Conservation (phyloP, 2,797 vertebrate species). For the Thalassophryne amazonica region DNA sequence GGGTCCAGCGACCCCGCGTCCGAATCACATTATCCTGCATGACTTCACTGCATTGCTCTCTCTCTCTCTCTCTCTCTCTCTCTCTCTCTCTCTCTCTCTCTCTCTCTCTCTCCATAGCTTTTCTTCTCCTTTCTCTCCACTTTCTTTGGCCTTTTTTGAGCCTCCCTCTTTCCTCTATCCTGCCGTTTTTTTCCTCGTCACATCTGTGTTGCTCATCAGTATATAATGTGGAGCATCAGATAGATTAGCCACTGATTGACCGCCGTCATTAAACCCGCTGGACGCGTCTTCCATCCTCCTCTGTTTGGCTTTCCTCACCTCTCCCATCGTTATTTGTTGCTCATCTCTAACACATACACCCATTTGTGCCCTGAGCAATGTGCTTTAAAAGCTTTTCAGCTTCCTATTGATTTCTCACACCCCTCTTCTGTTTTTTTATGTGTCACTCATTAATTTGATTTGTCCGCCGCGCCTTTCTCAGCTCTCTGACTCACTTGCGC, state of each 20-base stretch:
- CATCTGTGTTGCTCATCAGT: slow-evolving; percentile 32
- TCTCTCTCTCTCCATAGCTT: neutral
- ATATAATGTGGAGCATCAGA: slow-evolving; percentile 31
- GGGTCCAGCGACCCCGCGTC: slow-evolving; percentile 15
- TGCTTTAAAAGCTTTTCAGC: slow-evolving; percentile 54
- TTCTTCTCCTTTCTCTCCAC: neutral
- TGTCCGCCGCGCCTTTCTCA: slow-evolving; percentile 29
- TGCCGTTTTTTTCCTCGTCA: slow-evolving; percentile 12
- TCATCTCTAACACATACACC: slow-evolving; percentile 50
- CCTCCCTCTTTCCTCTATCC: neutral
- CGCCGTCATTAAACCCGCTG: slow-evolving; percentile 45
- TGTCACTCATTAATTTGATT: slow-evolving; percentile 55
- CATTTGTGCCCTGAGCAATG: slow-evolving; percentile 48
- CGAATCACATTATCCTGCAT: slow-evolving; percentile 46
- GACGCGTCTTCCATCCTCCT: slow-evolving; percentile 45
- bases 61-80: neutral
- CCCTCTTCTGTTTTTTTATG: slow-evolving; percentile 16
- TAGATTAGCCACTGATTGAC: slow-evolving; percentile 34
- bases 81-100: neutral
- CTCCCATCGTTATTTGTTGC: slow-evolving; percentile 50
- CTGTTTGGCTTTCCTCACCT: slow-evolving; percentile 40
- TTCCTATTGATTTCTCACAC: slow-evolving; percentile 54
- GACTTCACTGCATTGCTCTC: slow-evolving; percentile 8
- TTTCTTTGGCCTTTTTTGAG: too few relatives aligned
- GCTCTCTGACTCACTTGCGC: slow-evolving; percentile 16